Percentiles rank a stretch among this genome's conserved stretches.
Evolutionary conservation across 1,140 invertebrate species (phyloP).

Genomic region (Sesamia nonagrioides): DNA sequence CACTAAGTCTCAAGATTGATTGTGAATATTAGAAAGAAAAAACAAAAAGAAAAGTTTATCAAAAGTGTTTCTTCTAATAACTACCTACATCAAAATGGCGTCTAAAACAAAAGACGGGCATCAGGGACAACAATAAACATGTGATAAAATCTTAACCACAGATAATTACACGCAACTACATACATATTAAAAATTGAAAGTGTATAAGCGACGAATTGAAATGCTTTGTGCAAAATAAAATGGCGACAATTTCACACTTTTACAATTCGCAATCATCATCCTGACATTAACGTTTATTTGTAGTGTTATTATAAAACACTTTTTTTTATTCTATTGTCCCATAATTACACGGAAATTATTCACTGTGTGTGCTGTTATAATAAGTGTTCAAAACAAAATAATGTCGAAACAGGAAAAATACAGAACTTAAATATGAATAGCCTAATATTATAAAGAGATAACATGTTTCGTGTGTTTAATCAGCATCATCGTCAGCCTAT

Average conservation of each 20-base stretch:
- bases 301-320: conserved; percentile 19
- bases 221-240: conserved; percentile 47
- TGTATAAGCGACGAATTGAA: conserved; percentile 52
- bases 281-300: not conserved
- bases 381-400: not conserved
- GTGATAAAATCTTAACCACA: conserved; percentile 41
- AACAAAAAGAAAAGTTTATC: not conserved
- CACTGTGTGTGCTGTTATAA: conserved; percentile 5
- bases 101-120: not conserved
- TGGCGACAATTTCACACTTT: conserved; percentile 37
- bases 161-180: conserved; percentile 44
- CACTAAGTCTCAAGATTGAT: too few relatives aligned
- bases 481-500: too few relatives aligned
- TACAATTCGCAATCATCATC: conserved; percentile 5
- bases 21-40: not conserved
- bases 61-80: not conserved
- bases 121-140: conserved; percentile 15
- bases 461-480: too few relatives aligned
- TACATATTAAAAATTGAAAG: conserved; percentile 51
- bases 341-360: not conserved
- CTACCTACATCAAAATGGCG: conserved; percentile 3
- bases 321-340: conserved; percentile 26
- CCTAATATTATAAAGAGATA: too few relatives aligned
- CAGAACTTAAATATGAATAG: too few relatives aligned
- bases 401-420: not conserved